These are phyloP conservation scores for Liposcelis brunnea DNA, from an alignment of 2,888 invertebrate genomes.

Conservation along the genomic window DNA sequence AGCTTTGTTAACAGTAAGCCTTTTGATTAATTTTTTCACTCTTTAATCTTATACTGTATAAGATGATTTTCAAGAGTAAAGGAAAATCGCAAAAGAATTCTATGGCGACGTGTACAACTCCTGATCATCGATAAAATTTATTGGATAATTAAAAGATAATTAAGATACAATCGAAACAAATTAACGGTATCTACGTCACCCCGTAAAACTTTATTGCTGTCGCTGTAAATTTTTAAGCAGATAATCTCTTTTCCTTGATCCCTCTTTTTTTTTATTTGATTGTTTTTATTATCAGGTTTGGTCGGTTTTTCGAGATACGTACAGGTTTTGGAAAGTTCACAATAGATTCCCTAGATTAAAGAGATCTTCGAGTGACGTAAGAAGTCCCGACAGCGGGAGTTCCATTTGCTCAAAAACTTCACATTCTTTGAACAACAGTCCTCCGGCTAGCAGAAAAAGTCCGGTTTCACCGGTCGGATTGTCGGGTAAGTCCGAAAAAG, in stretches of 20 bases:
- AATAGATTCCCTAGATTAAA: slow-evolving; percentile 47
- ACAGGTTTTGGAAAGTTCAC: slow-evolving; percentile 55
- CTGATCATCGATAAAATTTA: no score
- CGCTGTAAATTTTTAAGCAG: no score
- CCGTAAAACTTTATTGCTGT: no score
- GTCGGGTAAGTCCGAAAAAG: slow-evolving; percentile 20
- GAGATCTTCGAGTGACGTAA: slow-evolving; percentile 38
- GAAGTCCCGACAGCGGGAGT: slow-evolving; percentile 19
- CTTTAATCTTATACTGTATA: no score
- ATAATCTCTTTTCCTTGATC: not conserved
- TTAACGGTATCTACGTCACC: no score
- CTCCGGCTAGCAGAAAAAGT: slow-evolving; percentile 21
- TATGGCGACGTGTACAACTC: no score
- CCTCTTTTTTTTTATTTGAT: no score
- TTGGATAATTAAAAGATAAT: not conserved
- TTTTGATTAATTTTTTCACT: no score
- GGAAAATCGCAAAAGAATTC: no score
- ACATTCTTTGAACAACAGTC: slow-evolving; percentile 15
- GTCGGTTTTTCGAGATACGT: slow-evolving; percentile 57
- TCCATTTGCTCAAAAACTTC: slow-evolving; percentile 20
- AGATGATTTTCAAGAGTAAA: no score
- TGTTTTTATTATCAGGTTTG: slow-evolving; percentile 37
- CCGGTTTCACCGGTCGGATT: slow-evolving; percentile 24
- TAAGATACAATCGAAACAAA: not conserved
- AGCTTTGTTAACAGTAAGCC: no score